A percentile compares a stretch with the other conserved stretches of the same genome.
Conservation (phyloP, 92 coral and sea anemone genomes). For the Phenganax stokvisi region DNA sequence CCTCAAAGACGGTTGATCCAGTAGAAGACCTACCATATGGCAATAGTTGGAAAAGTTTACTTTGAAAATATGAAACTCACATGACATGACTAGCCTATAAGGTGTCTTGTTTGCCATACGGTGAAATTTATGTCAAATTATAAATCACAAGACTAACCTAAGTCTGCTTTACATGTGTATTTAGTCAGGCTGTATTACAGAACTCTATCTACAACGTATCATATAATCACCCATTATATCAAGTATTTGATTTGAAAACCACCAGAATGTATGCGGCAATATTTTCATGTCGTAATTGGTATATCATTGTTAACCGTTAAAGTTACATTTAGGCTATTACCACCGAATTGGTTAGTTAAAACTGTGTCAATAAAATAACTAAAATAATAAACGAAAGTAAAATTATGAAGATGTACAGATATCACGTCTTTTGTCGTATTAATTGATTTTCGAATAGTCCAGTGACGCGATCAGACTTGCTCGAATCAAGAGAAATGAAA, state of each 20-base stretch:
- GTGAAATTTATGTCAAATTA: background rate
- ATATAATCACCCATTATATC: background rate
- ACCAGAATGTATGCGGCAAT: background rate
- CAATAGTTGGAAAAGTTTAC: conserved; percentile 1
- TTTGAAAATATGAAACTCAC: background rate
- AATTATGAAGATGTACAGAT: conserved; percentile 4
- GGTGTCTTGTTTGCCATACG: background rate
- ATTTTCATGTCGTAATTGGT: background rate
- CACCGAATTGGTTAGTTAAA: no score
- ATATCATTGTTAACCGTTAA: background rate
- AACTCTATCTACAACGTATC: background rate
- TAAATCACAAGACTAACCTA: background rate
- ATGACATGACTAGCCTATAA: background rate
- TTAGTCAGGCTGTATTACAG: background rate
- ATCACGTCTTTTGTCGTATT: conserved; percentile 11
- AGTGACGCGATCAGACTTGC: background rate
- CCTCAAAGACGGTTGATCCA: background rate
- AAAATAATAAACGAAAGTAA: background rate
- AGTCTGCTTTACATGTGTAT: background rate
- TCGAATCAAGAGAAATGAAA: background rate
- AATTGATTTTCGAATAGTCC: conserved; percentile 1
- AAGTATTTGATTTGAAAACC: conserved; percentile 2
- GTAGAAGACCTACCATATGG: background rate
- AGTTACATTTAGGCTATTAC: background rate
- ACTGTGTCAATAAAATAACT: background rate